phyloP scores from a whole-genome alignment of 2,797 vertebrate species.

The Falco berigora region DNA sequence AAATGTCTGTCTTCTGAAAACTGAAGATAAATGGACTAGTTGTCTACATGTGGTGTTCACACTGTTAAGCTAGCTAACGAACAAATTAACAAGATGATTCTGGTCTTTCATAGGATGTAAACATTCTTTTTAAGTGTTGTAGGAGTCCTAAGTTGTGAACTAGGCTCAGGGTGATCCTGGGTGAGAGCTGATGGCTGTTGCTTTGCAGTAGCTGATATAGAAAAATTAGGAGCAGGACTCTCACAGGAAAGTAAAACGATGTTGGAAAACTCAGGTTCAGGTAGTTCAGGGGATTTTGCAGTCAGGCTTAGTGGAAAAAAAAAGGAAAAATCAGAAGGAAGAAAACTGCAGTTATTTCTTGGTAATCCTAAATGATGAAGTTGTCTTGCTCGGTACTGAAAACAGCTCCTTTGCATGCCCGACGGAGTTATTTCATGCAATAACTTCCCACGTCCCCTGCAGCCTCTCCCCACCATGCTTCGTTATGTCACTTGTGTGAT shows the following conservation, averaged over 20 bases:
- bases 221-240: neutral
- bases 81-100: slow-evolving; percentile 44
- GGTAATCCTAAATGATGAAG: neutral
- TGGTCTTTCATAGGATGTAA: neutral
- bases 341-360: neutral
- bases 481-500: slow-evolving; percentile 20
- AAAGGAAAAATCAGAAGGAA: neutral
- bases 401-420: slow-evolving; percentile 27
- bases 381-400: neutral
- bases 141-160: neutral
- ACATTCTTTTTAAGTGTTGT: neutral
- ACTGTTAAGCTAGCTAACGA: slow-evolving; percentile 8
- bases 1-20: slow-evolving; percentile 57
- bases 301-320: neutral
- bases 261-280: neutral
- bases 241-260: neutral
- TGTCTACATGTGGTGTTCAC: slow-evolving; percentile 41
- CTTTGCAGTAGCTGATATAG: neutral
- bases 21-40: slow-evolving; percentile 48
- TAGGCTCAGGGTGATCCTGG: neutral
- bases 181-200: neutral
- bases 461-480: slow-evolving; percentile 26
- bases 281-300: neutral
- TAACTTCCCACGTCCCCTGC: slow-evolving; percentile 22
- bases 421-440: neutral